Conservation (phyloP, 2,113 vertebrate species). For the Triplophysa tibetana region DNA sequence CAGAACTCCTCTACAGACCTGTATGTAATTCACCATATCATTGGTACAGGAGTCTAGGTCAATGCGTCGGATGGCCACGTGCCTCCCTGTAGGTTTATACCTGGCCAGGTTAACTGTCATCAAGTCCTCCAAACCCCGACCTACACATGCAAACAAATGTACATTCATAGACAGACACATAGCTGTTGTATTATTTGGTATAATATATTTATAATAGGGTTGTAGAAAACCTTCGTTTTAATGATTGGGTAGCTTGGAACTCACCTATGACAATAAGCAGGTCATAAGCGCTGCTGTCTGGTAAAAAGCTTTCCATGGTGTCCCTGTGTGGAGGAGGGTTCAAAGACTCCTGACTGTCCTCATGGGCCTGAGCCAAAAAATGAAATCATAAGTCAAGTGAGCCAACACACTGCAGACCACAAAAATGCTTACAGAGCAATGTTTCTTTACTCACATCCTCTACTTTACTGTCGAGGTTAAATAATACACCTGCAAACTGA, state of each 20-base stretch:
- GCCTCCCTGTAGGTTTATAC: conserved; percentile 86
- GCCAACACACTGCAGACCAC: background rate
- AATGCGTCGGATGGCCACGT: conserved; percentile 88
- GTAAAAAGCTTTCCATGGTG: conserved; percentile 89
- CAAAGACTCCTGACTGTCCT: conserved; percentile 91
- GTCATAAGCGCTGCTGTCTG: conserved; percentile 88
- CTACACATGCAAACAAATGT: conserved; percentile 64
- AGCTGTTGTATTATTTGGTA: background rate
- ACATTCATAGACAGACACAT: background rate
- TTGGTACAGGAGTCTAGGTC: conserved; percentile 95
- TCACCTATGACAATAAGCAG: conserved; percentile 87
- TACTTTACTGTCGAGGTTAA: background rate
- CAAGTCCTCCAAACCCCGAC: conserved; percentile 90
- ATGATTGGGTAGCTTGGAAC: background rate
- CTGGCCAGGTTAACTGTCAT: conserved; percentile 92
- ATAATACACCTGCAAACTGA: conserved; percentile 9
- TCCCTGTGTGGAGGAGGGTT: conserved; percentile 81
- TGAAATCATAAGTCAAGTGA: background rate
- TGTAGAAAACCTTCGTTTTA: background rate
- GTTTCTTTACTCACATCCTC: background rate
- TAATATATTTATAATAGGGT: background rate
- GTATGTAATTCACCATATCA: conserved; percentile 93
- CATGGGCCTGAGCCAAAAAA: conserved; percentile 81
- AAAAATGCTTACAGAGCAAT: background rate
- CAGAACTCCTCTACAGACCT: conserved; percentile 75